A percentile compares a stretch with the other conserved stretches of the same genome.
phyloP scores from a whole-genome alignment of 2,797 vertebrate genomes.

The Odontamblyopus lacepedii region DNA sequence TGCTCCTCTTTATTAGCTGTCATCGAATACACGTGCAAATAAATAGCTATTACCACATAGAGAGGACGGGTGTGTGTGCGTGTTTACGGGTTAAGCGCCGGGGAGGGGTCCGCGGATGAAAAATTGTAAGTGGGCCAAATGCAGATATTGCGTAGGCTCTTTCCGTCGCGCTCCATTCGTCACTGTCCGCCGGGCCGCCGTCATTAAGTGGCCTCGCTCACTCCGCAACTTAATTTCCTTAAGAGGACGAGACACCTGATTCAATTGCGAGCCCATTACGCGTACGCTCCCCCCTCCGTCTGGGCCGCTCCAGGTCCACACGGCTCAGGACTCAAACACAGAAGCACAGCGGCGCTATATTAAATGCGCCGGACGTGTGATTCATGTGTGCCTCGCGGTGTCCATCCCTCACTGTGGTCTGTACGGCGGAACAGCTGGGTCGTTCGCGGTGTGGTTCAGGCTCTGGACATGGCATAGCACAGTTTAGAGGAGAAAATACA shows the following conservation, averaged over 20 bases:
- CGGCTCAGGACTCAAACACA: constrained; percentile 74
- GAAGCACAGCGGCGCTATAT: constrained; percentile 82
- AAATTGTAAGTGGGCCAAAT: constrained; percentile 88
- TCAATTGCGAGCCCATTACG: constrained; percentile 89
- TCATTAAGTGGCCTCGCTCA: constrained; percentile 95
- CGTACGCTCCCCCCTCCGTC: constrained; percentile 78
- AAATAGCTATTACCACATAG: constrained; percentile 91
- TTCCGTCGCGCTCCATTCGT: constrained; percentile 89
- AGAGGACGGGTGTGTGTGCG: constrained; percentile 76
- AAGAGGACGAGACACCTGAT: constrained; percentile 99
- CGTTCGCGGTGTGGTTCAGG: constrained; percentile 17
- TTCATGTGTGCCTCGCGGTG: constrained; percentile 73
- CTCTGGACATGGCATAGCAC: constrained; percentile 13
- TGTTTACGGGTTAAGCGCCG: constrained; percentile 15
- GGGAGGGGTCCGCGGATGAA: constrained; percentile 78
- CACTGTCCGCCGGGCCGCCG: constrained; percentile 88
- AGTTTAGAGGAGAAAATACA: background rate
- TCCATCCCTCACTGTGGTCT: constrained; percentile 57
- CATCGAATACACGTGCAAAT: constrained; percentile 99
- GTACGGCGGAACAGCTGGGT: constrained; percentile 31
- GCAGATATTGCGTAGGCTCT: constrained; percentile 90
- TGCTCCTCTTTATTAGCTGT: constrained; percentile 93
- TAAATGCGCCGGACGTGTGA: constrained; percentile 81
- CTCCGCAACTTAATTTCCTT: constrained; percentile 98
- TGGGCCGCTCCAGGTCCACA: constrained; percentile 72